Percentiles rank a stretch among this genome's conserved stretches.
Evolutionary conservation across 2,113 vertebrate species (phyloP).

Genomic region (Callithrix jacchus): DNA sequence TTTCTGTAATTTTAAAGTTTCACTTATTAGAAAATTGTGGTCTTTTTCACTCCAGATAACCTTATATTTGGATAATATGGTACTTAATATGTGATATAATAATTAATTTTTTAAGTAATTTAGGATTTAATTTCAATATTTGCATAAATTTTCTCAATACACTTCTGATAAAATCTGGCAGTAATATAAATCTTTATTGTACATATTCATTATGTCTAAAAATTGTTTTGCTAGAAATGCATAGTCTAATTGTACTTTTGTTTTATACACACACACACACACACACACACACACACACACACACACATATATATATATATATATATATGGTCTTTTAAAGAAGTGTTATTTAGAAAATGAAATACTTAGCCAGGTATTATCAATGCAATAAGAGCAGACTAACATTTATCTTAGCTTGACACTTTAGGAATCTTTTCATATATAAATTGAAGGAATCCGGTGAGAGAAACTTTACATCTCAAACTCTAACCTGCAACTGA

Average conservation of each 20-base stretch:
- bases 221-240: background rate
- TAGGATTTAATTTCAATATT: background rate
- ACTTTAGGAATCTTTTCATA: background rate
- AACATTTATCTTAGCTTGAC: background rate
- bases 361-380: background rate
- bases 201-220: conserved; percentile 33
- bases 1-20: conserved; percentile 18
- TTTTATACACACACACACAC: background rate
- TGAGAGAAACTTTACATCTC: background rate
- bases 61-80: background rate
- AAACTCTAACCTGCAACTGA: background rate
- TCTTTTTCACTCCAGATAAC: background rate
- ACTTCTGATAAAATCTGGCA: background rate
- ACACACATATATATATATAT: background rate
- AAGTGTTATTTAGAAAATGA: background rate
- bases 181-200: background rate
- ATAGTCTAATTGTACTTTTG: background rate
- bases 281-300: too few species aligned
- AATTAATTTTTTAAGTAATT: background rate
- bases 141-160: background rate
- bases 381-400: background rate
- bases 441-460: background rate
- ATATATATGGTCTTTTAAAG: background rate
- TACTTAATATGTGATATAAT: background rate
- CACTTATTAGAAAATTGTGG: background rate